Evolutionary conservation across 2,797 vertebrate species (phyloP), one percentile per base, ranked within the genome.

Genomic region (Dryobates pubescens): DNA sequence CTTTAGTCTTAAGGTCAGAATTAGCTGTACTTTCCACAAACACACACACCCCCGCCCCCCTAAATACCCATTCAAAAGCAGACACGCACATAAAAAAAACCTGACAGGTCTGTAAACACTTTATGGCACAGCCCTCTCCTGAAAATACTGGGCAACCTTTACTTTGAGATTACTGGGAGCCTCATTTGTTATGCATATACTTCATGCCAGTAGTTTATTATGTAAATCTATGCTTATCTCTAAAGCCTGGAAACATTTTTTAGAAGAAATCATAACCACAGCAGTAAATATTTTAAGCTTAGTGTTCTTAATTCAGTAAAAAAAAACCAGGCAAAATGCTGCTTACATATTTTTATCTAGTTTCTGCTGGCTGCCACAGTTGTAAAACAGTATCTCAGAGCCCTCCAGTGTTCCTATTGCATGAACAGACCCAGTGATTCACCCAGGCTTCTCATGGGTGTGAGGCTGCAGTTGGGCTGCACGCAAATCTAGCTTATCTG

Each of bases 161-260:
- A 61, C 13, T 89, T 79, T 75, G 54, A 79, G 36, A 88, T 82
- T 88, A 73, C 10, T 79, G 65, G 32, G 79, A 88, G 56, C 17
- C 17, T 91, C 78, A 51, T 59, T 83, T 79, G 23, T 56, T 29
- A 20, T 70, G 38, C 27, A 53, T 59, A 30, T 73, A 32, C 54
- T 74, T 76, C 34, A 68, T 78, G 32, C 18, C 73, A 83, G 56
- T n/a, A 90, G 9, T 74, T 94, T 85, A 49, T 90, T 84, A 74
- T 72, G 51, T 90, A 94, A 93, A 91, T 72, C 84, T 30, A 49
- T 77, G 26, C 58, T 88, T 91, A 82, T 77, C 38, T 88, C 43
- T 85, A 69, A 93, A 86, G 45, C 30, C 36, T 93, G 68, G 61
- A 83, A 93, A 82, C 19, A 49, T 67, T 85, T 94, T 38, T 2